Percentiles rank a stretch among this genome's conserved stretches.
phyloP scores from a whole-genome alignment of 2,888 invertebrate species.

The Paralinhomoeus sp. region DNA sequence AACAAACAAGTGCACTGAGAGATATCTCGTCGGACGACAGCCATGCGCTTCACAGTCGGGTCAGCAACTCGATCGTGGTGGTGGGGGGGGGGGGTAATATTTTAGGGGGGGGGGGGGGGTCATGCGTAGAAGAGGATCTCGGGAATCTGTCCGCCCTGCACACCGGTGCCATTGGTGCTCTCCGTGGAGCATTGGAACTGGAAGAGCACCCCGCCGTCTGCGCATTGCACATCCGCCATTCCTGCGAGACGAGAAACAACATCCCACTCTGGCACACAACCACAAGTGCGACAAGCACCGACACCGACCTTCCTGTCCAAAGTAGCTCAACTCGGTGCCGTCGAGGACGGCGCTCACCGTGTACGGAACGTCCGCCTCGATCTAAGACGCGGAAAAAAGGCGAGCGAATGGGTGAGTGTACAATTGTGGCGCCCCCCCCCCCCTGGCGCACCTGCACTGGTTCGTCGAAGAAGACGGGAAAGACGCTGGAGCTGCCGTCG shows the following conservation, averaged over 20 bases:
- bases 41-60: too few species aligned
- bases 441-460: slow-evolving; percentile 39
- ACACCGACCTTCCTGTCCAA: slow-evolving; percentile 92
- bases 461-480: slow-evolving; percentile 59
- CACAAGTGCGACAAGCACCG: slow-evolving; percentile 45
- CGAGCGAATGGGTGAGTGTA: background rate
- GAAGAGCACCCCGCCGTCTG: slow-evolving; percentile 45
- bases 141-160: slow-evolving; percentile 88
- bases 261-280: background rate
- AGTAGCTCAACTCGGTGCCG: slow-evolving; percentile 77
- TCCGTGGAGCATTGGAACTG: slow-evolving; percentile 92
- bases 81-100: too few species aligned
- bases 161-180: slow-evolving; percentile 87
- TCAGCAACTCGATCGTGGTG: too few species aligned
- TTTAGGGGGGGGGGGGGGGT: too few species aligned
- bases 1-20: too few species aligned
- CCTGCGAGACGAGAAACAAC: background rate
- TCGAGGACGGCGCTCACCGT: slow-evolving; percentile 84
- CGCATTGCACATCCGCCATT: slow-evolving; percentile 28
- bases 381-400: slow-evolving; percentile 33
- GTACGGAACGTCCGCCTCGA: slow-evolving; percentile 77
- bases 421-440: too few species aligned
- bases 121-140: slow-evolving; percentile 86
- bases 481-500: slow-evolving; percentile 83
- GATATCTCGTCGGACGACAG: too few species aligned